Conservation (phyloP, 1,140 invertebrate genomes). For the Thaumatotibia leucotreta region DNA sequence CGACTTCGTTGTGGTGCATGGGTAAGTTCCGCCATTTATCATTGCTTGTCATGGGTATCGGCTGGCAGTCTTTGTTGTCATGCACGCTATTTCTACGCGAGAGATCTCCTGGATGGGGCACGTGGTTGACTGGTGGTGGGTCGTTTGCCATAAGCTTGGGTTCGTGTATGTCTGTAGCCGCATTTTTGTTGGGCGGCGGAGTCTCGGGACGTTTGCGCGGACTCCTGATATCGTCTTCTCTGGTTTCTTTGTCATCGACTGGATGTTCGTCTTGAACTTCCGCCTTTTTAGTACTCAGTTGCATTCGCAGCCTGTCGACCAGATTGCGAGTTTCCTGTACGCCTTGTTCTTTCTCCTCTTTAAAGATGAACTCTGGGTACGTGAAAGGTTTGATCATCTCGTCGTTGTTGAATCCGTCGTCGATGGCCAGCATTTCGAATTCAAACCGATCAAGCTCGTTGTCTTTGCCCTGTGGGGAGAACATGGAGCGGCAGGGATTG, state of each 20-base stretch:
- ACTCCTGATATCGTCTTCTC: conserved; percentile 21
- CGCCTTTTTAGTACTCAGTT: conserved; percentile 58
- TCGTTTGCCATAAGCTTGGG: conserved; percentile 8
- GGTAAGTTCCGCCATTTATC: conserved; percentile 46
- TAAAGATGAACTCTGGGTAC: conserved; percentile 82
- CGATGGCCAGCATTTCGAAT: conserved; percentile 81
- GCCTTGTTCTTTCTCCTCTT: conserved; percentile 84
- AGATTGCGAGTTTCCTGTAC: conserved; percentile 86
- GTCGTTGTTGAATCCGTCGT: conserved; percentile 82
- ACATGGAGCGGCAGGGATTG: conserved; percentile 79
- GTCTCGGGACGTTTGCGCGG: neutral
- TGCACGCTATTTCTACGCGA: conserved; percentile 15
- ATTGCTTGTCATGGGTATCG: conserved; percentile 35
- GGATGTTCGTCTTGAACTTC: conserved; percentile 40
- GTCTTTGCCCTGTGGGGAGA: conserved; percentile 85
- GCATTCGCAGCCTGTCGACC: conserved; percentile 85
- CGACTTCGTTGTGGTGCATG: conserved; percentile 32
- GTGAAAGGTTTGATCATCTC: conserved; percentile 79
- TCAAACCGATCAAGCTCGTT: conserved; percentile 78
- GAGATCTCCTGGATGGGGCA: conserved; percentile 15
- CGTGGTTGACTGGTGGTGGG: conserved; percentile 20
- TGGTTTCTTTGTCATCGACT: conserved; percentile 34
- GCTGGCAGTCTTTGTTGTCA: conserved; percentile 30
- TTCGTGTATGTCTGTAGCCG: conserved; percentile 16
- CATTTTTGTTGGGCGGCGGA: conserved; percentile 19